phyloP scores from a whole-genome alignment of 2,113 vertebrate genomes.

The Nymphicus hollandicus region DNA sequence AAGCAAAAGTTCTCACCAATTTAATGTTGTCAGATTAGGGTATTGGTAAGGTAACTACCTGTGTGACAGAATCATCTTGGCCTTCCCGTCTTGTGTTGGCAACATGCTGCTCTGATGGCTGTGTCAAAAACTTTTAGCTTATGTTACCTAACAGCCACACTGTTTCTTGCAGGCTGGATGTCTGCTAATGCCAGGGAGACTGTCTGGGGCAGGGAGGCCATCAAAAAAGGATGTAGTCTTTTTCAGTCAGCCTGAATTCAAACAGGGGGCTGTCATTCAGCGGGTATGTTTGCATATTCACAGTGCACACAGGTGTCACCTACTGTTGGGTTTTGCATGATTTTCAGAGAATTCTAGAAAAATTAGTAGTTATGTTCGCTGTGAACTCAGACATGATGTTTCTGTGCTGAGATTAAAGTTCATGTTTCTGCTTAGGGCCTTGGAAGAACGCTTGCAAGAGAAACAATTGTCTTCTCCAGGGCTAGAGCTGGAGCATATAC shows the following conservation, averaged over 20 bases:
- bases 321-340: neutral
- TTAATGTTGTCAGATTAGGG: neutral
- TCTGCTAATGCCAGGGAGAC: neutral
- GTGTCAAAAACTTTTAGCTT: neutral
- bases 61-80: neutral
- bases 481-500: constrained; percentile 71
- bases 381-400: neutral
- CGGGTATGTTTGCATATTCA: neutral
- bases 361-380: neutral
- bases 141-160: neutral
- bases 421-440: constrained; percentile 64
- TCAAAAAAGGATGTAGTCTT: neutral
- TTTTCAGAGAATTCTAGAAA: neutral
- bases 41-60: neutral
- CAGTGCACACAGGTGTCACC: neutral
- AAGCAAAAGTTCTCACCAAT: neutral
- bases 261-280: neutral
- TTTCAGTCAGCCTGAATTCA: neutral
- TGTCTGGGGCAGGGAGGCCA: neutral
- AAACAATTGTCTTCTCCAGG: constrained; percentile 15
- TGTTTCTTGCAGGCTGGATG: neutral
- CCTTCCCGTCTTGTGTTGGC: neutral
- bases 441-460: constrained; percentile 76
- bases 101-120: neutral
- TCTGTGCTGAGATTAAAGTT: neutral